These are phyloP conservation scores for Typhlichthys eigenmanni DNA, from an alignment of 2,797 vertebrate species.

Conservation along the genomic window DNA sequence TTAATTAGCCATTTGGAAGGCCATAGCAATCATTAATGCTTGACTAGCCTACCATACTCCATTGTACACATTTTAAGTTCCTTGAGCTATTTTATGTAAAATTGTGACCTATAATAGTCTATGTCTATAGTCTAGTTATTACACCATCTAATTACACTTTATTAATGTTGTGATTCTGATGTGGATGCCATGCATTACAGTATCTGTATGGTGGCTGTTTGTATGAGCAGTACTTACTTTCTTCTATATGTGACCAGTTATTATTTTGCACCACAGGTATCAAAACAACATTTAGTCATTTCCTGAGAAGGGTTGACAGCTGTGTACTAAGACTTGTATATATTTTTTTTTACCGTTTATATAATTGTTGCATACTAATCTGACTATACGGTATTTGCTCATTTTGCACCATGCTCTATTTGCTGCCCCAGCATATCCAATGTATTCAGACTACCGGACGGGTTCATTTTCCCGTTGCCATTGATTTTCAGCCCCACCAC, in stretches of 20 bases:
- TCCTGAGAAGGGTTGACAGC: too few species aligned
- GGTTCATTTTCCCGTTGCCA: slow-evolving; percentile 68
- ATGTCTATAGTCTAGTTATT: too few species aligned
- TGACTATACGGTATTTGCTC: slow-evolving; percentile 27
- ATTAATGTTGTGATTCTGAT: too few species aligned
- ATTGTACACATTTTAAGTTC: slow-evolving; percentile 2
- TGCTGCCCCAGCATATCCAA: slow-evolving; percentile 45
- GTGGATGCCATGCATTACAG: too few species aligned
- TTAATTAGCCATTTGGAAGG: slow-evolving; percentile 62
- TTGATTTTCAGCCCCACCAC: slow-evolving; percentile 64
- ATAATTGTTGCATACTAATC: slow-evolving; percentile 43
- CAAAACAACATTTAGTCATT: too few species aligned
- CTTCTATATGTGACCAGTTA: too few species aligned
- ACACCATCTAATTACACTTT: too few species aligned
- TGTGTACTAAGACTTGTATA: background rate
- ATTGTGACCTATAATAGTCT: too few species aligned
- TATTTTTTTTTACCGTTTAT: background rate
- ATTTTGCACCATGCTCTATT: slow-evolving; percentile 43
- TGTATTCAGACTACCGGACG: slow-evolving; percentile 64
- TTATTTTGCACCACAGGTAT: too few species aligned
- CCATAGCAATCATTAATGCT: slow-evolving; percentile 26
- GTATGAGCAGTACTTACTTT: too few species aligned
- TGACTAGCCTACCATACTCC: slow-evolving; percentile 25
- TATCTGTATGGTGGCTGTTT: too few species aligned
- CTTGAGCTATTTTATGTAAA: background rate